Percentiles rank a stretch among this genome's conserved stretches.
phyloP scores from a whole-genome alignment of 2,888 invertebrate species.

The Trissolcus japonicus region DNA sequence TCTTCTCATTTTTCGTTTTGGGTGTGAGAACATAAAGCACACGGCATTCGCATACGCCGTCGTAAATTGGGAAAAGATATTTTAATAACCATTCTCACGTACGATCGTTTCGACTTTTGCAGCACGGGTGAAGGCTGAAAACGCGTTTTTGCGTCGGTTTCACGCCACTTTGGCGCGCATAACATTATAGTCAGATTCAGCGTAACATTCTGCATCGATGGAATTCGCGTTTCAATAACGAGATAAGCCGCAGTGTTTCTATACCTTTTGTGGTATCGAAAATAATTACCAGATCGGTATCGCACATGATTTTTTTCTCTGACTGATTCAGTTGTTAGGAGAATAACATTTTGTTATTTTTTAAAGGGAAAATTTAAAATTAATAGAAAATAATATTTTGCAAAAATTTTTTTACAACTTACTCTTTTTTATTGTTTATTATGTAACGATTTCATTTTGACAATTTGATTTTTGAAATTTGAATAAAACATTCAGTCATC shows the following conservation, averaged over 20 bases:
- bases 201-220: slow-evolving; percentile 39
- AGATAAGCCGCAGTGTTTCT: slow-evolving; percentile 19
- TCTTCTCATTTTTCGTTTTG: slow-evolving; percentile 20
- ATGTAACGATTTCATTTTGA: too few relatives aligned
- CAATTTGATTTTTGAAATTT: too few relatives aligned
- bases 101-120: slow-evolving; percentile 23
- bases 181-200: slow-evolving; percentile 41
- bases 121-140: slow-evolving; percentile 34
- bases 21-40: slow-evolving; percentile 35
- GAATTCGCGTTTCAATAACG: slow-evolving; percentile 27
- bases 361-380: too few relatives aligned
- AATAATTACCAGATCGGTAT: slow-evolving; percentile 22
- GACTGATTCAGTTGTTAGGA: not conserved
- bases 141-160: slow-evolving; percentile 36
- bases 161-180: slow-evolving; percentile 35
- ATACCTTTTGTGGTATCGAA: slow-evolving; percentile 11
- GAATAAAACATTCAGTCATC: too few relatives aligned
- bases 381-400: too few relatives aligned
- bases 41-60: slow-evolving; percentile 18
- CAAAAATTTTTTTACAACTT: too few relatives aligned
- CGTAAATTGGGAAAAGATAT: slow-evolving; percentile 46
- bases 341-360: too few relatives aligned
- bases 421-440: too few relatives aligned
- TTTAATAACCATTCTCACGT: slow-evolving; percentile 34
- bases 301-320: not conserved